Base-by-base conservation (phyloP, 2,797 vertebrate species). In the Zalophus californianus region DNA sequence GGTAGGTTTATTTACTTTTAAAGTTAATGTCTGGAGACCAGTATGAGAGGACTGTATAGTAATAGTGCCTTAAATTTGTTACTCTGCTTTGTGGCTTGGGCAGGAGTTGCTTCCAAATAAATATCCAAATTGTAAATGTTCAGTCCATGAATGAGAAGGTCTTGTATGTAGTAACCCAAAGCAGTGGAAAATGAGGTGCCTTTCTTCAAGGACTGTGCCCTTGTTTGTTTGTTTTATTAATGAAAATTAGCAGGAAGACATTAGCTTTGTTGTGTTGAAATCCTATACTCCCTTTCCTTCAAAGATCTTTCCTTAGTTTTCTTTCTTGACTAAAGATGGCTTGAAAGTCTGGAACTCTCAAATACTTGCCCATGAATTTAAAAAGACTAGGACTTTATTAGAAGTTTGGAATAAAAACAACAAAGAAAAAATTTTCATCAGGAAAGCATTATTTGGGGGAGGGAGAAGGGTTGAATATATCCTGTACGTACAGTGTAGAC, bases 351-450 rank as follows among this genome's bases (percentile, higher is more conserved):
- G 27, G 25, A 91, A 87, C 38, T 79, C 32, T 56, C 50, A 50
- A 82, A 56, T 94, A 21, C 94, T 90, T 94, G 15, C 50, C 38
- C 64, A 64, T 84, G 85, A 62, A 60, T 96, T 94, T 79, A 62
- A 56, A 78, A 91, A 86, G 25, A 35, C 29, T 6, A 11, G 8
- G 27, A 41, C 25, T 60, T 48, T 50, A 21, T 21, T 18, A 80
- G 44, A 90, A 82, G 27, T 91, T 88, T 83, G 23, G 21, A 75
- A 62, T 68, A 77, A 95, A 77, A 82, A 41, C 10, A 35, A 15
- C 84, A 94, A 23, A 87, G 73, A 44, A 44, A 44, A 95, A 93
- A 23, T 41, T n/a, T 70, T 58, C 66, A 60, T 44, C 21, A 66
- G 25, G 70, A 27, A 38, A 72, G 38, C 66, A 50, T 75, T 70